These are phyloP conservation scores for Apodemia hepburni DNA, from an alignment of 2,888 invertebrate genomes.

Conservation along the genomic window DNA sequence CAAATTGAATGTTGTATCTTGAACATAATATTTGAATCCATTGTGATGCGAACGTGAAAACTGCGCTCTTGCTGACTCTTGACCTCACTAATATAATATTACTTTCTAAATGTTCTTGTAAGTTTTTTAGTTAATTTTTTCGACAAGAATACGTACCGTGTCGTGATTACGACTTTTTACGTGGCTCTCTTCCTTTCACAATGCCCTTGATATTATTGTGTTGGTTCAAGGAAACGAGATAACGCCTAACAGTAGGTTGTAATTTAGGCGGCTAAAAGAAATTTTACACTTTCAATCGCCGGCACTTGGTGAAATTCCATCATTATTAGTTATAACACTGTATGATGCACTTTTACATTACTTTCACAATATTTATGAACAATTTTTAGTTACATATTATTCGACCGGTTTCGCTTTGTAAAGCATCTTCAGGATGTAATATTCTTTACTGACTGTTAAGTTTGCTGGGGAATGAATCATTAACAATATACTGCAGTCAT, in stretches of 20 bases:
- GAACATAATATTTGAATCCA: not conserved
- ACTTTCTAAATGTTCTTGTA: slow-evolving; percentile 64
- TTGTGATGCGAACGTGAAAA: slow-evolving; percentile 4
- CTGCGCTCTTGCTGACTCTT: slow-evolving; percentile 18
- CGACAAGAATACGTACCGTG: slow-evolving; percentile 32
- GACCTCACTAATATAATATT: slow-evolving; percentile 48
- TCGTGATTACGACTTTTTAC: slow-evolving; percentile 35
- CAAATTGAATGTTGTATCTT: not conserved
- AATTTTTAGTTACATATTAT: too few relatives aligned
- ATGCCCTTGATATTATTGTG: slow-evolving; percentile 1
- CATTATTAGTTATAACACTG: too few relatives aligned
- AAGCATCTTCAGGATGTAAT: too few relatives aligned
- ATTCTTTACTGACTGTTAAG: too few relatives aligned
- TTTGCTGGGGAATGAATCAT: too few relatives aligned
- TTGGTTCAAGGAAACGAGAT: not conserved
- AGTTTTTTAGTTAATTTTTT: slow-evolving; percentile 34
- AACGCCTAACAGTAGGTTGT: not conserved
- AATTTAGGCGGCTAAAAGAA: not conserved
- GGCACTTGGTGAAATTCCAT: too few relatives aligned
- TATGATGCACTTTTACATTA: too few relatives aligned
- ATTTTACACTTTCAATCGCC: too few relatives aligned
- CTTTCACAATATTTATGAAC: too few relatives aligned
- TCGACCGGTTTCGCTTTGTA: too few relatives aligned
- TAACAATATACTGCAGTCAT: too few relatives aligned
- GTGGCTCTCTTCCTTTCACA: slow-evolving; percentile 12